Evolutionary conservation across 2,888 invertebrate species (phyloP).

Genomic region (Pristionchus japonicus): DNA sequence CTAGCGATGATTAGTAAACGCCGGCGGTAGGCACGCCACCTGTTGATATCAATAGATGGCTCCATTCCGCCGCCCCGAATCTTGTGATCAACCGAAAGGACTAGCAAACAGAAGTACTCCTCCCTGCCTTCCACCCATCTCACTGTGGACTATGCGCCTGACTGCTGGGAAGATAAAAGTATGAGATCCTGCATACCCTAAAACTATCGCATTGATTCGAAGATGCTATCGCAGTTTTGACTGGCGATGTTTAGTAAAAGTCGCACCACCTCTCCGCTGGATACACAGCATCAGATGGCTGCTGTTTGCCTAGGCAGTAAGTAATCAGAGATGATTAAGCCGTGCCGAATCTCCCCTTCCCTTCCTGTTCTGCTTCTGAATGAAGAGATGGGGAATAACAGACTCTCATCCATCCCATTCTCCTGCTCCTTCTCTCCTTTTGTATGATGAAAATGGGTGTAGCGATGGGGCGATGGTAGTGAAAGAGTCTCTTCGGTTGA

Average conservation of each 20-base stretch:
- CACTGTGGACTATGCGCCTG: not conserved
- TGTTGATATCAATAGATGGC: not conserved
- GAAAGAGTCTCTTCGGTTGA: not conserved
- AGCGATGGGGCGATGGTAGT: not conserved
- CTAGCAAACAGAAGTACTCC: constrained; percentile 1
- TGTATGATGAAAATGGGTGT: constrained; percentile 31
- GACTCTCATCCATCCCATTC: not conserved
- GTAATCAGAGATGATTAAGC: constrained; percentile 39
- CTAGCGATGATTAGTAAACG: not conserved
- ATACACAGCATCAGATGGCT: not conserved
- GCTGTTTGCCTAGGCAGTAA: constrained; percentile 6
- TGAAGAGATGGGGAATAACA: constrained; percentile 5
- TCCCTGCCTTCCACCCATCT: not conserved
- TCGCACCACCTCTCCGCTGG: not conserved
- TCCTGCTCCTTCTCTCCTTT: not conserved
- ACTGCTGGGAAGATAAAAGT: not conserved
- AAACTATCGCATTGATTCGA: not conserved
- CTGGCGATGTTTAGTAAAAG: not conserved
- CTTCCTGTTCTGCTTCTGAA: constrained; percentile 2
- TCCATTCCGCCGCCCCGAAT: not conserved
- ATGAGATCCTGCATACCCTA: not conserved
- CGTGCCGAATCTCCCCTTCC: not conserved
- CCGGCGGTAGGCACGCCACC: not conserved
- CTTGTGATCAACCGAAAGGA: not conserved
- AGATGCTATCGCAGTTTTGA: not conserved